Conservation (phyloP, 2,113 vertebrate genomes). For the Rhabdornis inornatus region DNA sequence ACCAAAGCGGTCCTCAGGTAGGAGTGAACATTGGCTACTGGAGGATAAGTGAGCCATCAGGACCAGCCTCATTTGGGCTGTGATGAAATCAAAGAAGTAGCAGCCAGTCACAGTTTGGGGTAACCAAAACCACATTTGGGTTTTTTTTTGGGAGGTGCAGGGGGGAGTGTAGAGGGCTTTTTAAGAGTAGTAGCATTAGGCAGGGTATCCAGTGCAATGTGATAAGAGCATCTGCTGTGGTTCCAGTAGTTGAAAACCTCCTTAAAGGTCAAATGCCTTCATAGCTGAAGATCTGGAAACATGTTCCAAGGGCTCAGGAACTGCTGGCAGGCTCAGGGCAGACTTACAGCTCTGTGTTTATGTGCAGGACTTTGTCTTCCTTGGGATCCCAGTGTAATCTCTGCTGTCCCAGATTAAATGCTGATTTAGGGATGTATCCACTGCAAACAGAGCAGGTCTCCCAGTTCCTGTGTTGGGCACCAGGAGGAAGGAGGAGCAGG, state of each 20-base stretch:
- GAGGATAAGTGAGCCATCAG: not conserved
- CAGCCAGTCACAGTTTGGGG: not conserved
- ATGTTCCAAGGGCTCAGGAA: not conserved
- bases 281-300: not conserved
- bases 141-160: rapidly evolving
- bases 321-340: not conserved
- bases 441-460: not conserved
- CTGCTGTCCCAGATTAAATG: not conserved
- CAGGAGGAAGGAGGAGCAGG: not conserved
- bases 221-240: not conserved
- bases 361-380: not conserved
- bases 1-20: not conserved
- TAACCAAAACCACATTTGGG: too few relatives aligned
- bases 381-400: not conserved
- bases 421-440: rapidly evolving
- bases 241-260: not conserved
- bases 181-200: not conserved
- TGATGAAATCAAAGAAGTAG: not conserved
- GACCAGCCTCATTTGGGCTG: not conserved
- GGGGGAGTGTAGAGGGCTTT: rapidly evolving
- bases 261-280: not conserved
- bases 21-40: not conserved
- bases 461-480: not conserved
- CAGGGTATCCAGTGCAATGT: not conserved
- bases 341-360: not conserved